These are phyloP conservation scores for Sinodicranocentrus sp. DNA, from an alignment of 2,888 invertebrate species.

Conservation along the genomic window DNA sequence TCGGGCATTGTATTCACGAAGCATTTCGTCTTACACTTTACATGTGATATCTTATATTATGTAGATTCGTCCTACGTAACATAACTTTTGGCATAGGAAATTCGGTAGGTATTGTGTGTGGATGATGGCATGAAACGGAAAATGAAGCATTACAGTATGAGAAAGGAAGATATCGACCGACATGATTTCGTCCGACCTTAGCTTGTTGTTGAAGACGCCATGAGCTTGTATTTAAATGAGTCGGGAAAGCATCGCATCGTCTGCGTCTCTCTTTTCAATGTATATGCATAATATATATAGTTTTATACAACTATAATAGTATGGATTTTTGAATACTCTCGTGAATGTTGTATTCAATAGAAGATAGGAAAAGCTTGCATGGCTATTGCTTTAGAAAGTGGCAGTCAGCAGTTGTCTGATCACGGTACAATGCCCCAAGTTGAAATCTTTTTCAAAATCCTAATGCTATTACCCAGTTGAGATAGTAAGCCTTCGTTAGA, in stretches of 20 bases:
- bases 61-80: background rate
- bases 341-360: background rate
- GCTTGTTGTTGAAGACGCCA: constrained; percentile 56
- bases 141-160: constrained; percentile 56
- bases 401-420: background rate
- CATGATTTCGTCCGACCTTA: constrained; percentile 46
- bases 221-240: constrained; percentile 55
- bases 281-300: constrained; percentile 2
- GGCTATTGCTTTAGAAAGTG: background rate
- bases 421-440: background rate
- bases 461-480: background rate
- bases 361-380: background rate
- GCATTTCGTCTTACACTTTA: background rate
- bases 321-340: background rate
- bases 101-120: too few relatives aligned
- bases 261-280: background rate
- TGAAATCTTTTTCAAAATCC: background rate
- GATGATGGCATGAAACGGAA: constrained; percentile 50
- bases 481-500: background rate
- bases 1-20: too few relatives aligned
- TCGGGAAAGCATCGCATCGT: constrained; percentile 31
- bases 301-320: background rate
- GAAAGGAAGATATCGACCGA: constrained; percentile 63
- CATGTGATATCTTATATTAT: background rate
- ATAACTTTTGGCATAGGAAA: background rate